These are phyloP conservation scores for Ictalurus furcatus DNA, from an alignment of 2,113 vertebrate species.

Conservation along the genomic window DNA sequence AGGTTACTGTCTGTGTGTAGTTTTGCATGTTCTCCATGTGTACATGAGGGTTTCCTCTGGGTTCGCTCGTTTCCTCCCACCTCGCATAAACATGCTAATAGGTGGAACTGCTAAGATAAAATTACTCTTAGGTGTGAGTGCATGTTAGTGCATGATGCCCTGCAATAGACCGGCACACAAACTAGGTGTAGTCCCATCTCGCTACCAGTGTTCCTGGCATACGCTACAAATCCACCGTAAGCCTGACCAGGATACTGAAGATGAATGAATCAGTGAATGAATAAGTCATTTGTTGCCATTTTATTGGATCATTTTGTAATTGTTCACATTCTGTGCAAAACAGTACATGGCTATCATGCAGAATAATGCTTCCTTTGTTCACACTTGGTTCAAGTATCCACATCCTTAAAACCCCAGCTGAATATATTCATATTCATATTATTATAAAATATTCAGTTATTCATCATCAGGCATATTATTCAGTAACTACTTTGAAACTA, in stretches of 20 bases:
- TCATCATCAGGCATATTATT: background rate
- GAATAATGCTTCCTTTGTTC: background rate
- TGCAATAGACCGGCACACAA: background rate
- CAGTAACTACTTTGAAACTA: background rate
- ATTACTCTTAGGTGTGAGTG: background rate
- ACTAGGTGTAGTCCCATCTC: background rate
- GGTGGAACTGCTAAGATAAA: background rate
- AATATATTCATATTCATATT: background rate
- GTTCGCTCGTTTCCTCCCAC: background rate
- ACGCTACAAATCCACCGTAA: background rate
- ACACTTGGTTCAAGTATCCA: background rate
- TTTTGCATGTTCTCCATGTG: background rate
- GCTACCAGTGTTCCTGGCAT: background rate
- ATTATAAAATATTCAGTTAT: background rate
- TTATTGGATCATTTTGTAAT: background rate
- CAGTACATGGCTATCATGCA: background rate
- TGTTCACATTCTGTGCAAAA: background rate
- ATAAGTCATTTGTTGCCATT: background rate
- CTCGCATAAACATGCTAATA: background rate
- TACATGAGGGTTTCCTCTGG: background rate
- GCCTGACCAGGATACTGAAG: background rate
- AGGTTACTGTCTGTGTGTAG: background rate
- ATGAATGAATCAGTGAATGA: background rate
- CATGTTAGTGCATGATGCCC: background rate
- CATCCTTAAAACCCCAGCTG: background rate